These are phyloP conservation scores for Odontothrips loti DNA, from an alignment of 2,888 invertebrate species.

Conservation along the genomic window DNA sequence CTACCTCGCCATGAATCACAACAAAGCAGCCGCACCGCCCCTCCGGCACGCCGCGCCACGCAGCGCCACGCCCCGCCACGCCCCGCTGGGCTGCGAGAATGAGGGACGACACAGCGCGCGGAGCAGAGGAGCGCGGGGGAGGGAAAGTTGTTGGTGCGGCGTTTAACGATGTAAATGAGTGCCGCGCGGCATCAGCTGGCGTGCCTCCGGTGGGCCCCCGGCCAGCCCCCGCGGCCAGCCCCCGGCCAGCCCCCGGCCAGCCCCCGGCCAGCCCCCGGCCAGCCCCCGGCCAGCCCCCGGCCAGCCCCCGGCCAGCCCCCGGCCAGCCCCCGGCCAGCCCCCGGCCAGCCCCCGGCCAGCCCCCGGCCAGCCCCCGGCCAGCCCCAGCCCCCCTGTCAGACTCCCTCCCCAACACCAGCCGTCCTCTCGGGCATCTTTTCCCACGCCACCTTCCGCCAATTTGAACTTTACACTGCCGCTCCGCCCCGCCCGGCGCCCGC, in stretches of 20 bases:
- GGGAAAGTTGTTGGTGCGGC: not conserved
- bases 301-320: no score
- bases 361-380: no score
- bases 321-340: no score
- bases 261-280: no score
- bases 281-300: no score
- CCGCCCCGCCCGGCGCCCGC: not conserved
- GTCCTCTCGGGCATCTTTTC: not conserved
- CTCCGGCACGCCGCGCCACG: not conserved
- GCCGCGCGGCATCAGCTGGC: not conserved
- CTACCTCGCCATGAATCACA: constrained; percentile 22
- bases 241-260: not conserved
- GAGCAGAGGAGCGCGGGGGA: not conserved
- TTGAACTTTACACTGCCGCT: not conserved
- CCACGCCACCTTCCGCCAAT: not conserved
- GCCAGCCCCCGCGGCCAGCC: not conserved
- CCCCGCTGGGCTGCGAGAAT: not conserved
- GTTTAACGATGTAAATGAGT: constrained; percentile 20
- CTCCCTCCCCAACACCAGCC: no score
- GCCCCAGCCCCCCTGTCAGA: no score
- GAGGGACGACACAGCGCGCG: not conserved
- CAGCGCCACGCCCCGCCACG: not conserved
- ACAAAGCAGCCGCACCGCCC: not conserved
- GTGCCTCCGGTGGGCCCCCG: not conserved
- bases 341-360: no score